These are phyloP conservation scores for Calliphora vomitoria DNA, from an alignment of 2,888 invertebrate genomes.

Conservation along the genomic window DNA sequence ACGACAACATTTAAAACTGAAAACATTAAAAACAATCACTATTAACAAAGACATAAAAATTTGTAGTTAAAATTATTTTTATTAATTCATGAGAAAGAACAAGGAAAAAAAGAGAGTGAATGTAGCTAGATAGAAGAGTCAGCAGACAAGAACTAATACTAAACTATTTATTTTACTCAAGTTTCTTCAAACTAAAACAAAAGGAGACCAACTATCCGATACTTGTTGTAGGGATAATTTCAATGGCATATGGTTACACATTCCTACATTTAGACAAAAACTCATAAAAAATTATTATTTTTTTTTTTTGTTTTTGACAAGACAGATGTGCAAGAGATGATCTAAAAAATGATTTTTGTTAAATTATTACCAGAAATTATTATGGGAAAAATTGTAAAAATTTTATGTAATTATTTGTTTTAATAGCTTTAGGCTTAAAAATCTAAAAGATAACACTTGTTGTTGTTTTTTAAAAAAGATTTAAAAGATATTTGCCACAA, in stretches of 20 bases:
- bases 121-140: neutral
- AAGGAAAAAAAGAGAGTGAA: neutral
- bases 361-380: conserved; percentile 12
- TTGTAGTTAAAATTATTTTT: conserved; percentile 69
- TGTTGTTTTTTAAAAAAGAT: neutral
- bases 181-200: conserved; percentile 9
- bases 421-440: conserved; percentile 19
- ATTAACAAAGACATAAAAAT: conserved; percentile 74
- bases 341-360: neutral
- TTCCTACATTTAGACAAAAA: neutral
- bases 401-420: neutral
- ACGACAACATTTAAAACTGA: neutral
- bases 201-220: conserved; percentile 36
- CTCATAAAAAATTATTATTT: conserved; percentile 14
- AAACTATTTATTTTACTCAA: conserved; percentile 67
- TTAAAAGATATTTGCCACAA: conserved; percentile 3
- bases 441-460: conserved; percentile 28
- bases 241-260: conserved; percentile 20
- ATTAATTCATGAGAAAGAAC: conserved; percentile 62
- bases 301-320: conserved; percentile 13
- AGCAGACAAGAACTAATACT: conserved; percentile 29
- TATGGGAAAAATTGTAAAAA: conserved; percentile 7
- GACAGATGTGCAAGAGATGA: conserved; percentile 41
- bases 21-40: conserved; percentile 74
- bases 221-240: conserved; percentile 15